Conservation (phyloP, 2,888 invertebrate species). For the Allophyes oxyacanthae region DNA sequence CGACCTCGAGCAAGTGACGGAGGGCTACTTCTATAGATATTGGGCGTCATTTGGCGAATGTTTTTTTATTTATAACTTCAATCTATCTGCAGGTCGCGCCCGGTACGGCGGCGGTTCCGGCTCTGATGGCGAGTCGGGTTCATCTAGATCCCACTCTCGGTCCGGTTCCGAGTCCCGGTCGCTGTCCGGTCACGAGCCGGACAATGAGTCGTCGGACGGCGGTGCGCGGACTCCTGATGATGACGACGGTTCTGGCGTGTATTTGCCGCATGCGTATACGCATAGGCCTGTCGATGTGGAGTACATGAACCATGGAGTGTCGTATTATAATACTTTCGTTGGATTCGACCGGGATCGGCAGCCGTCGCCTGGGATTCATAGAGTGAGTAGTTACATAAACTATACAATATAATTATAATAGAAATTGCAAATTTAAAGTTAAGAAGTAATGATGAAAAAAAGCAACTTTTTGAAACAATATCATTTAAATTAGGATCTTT, state of each 20-base stretch:
- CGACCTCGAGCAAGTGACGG: too few relatives aligned
- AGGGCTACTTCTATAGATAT: too few relatives aligned
- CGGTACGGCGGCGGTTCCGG: slow-evolving; percentile 90
- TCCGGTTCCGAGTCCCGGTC: slow-evolving; percentile 91
- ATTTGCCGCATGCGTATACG: slow-evolving; percentile 91
- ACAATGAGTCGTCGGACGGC: slow-evolving; percentile 93
- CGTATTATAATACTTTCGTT: slow-evolving; percentile 90
- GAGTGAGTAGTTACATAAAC: slow-evolving; percentile 71
- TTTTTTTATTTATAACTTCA: too few relatives aligned
- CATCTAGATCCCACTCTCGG: slow-evolving; percentile 91
- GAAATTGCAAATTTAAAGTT: too few relatives aligned
- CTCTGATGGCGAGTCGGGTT: slow-evolving; percentile 91
- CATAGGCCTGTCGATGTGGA: slow-evolving; percentile 79
- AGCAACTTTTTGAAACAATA: too few relatives aligned
- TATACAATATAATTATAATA: accelerated
- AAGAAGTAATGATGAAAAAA: too few relatives aligned
- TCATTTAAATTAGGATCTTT: too few relatives aligned
- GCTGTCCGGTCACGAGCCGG: slow-evolving; percentile 92
- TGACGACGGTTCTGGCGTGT: slow-evolving; percentile 90
- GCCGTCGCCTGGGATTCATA: slow-evolving; percentile 81
- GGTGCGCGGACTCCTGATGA: slow-evolving; percentile 91
- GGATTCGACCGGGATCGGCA: slow-evolving; percentile 88
- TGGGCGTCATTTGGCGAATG: too few relatives aligned
- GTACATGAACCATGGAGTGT: slow-evolving; percentile 89
- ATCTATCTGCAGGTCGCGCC: slow-evolving; percentile 88